Evolutionary conservation across 2,797 vertebrate species (phyloP).

Genomic region (Yasuhikotakia modesta): DNA sequence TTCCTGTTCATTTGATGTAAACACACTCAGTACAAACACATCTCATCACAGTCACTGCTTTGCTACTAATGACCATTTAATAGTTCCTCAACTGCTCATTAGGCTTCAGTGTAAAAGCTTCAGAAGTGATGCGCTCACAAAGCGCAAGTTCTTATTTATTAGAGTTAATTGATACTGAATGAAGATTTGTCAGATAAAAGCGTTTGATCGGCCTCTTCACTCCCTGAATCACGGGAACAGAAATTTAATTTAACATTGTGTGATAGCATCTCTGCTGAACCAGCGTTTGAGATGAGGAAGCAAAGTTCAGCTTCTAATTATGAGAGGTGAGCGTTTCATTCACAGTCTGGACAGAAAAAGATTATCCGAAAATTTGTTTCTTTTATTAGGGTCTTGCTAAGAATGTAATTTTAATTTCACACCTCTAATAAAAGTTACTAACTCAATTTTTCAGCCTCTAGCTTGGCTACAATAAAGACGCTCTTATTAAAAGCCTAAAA

Average conservation of each 20-base stretch:
- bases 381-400: neutral
- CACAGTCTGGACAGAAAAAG: neutral
- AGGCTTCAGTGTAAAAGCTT: slow-evolving; percentile 35
- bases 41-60: slow-evolving; percentile 34
- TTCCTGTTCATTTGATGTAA: no score
- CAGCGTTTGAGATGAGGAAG: slow-evolving; percentile 7
- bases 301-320: slow-evolving; percentile 16
- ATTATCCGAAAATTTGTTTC: neutral
- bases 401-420: neutral
- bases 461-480: neutral
- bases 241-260: slow-evolving; percentile 17
- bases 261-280: slow-evolving; percentile 1
- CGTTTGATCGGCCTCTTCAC: slow-evolving; percentile 20
- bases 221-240: slow-evolving; percentile 12
- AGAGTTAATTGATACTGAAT: slow-evolving; percentile 33
- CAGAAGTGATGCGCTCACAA: slow-evolving; percentile 11
- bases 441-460: neutral
- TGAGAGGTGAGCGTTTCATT: neutral
- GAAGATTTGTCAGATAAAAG: slow-evolving; percentile 32
- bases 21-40: neutral
- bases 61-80: slow-evolving; percentile 38
- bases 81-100: slow-evolving; percentile 34
- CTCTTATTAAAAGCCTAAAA: slow-evolving; percentile 2
- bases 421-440: slow-evolving; percentile 7
- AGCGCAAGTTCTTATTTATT: slow-evolving; percentile 33